Base-by-base conservation (phyloP, 2,888 invertebrate genomes). In the Notodonta ziczac region DNA sequence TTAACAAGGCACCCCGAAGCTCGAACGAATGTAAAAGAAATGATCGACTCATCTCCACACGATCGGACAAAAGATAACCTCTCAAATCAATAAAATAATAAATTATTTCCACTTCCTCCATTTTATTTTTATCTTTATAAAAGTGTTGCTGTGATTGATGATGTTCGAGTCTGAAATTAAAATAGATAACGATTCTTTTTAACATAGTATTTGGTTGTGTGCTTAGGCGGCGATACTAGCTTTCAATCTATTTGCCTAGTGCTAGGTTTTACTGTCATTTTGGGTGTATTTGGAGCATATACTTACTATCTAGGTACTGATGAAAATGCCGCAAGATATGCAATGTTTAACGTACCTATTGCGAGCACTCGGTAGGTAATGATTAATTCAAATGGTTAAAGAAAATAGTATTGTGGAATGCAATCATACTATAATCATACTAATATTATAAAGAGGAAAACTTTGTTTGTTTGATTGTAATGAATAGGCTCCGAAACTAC, bases 21-120 rank as follows among this genome's bases (percentile, higher is more conserved):
- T 77, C 73, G 75, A 84, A 83, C 83, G 77, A 84, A 86, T 86
- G 80, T 72, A 79, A 82, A 84, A 80, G 80, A 81, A 88, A 86
- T 82, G 81, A 85, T 82, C 80, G 76, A 86, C 86, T 87, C 86
- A 87, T 85, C 85, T 82, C 80, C 76, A 69, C 70, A 65, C 72
- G 92, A 93, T 93, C 87, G 91, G 89, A 85, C 88, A 82, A 84
- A 79, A 89, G 92, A 92, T 93, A 91, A 85, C 77, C 80, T 75
- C 60, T 83, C 84, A 86, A 89, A 92, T 91, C 91, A 91, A 92
- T 93, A 89, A 90, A 90, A 89, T 90, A 90, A 92, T 90, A 88
- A 84, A 91, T 91, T 90, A 88, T 86, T 84, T 84, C 83, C 78
- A 86, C 86, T 89, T 90, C 90, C 90, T 88, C 81, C 75, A 79